Evolutionary conservation across 1,140 invertebrate genomes (phyloP), one percentile per base, ranked within the genome.

Genomic region (Daktulosphaira vitifoliae): DNA sequence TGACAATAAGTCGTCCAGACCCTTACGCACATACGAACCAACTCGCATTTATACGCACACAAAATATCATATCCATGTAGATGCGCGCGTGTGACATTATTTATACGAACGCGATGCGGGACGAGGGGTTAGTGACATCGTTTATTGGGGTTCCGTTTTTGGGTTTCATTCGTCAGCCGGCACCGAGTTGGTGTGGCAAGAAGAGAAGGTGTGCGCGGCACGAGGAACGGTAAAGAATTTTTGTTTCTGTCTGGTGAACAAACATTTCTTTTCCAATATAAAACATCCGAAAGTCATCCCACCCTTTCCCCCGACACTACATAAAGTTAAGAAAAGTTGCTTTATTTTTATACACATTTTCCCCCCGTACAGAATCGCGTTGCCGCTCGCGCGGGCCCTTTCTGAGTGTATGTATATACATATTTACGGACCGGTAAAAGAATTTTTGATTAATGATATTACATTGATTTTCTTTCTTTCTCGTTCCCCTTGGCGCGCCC

Each of bases 271-370:
- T 62, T 62, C 56, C 53, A 48, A 64, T 67, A 67, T 65, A 67
- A 53, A 67, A 53, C 59, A 65, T 65, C 52, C 64, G 39, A 65
- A 67, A 67, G 62, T 65, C 52, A 52, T 53, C 33, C 50, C 66
- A 18, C 29, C 42, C 53, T 18, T n/a, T 52, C 29, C 53, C 51
- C 44, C 44, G 18, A 51, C 53, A 48, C 66, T 39, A 33, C 56
- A 62, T 62, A 62, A 62, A 62, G 56, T 62, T 48, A 33, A 62
- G 56, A 62, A 62, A 62, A 62, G 42, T 62, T 62, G 26, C 56
- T 25, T 13, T 62, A 62, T 62, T 62, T 42, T 46, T 59, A 44
- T 46, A 39, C 23, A 25, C 8, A 11, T 53, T 22, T 22, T 53
- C 44, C 18, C 42, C 44, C 23, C 42, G 29, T 62, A 62, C 56